These are phyloP conservation scores for Pseudomyrmex dendroicus DNA, from an alignment of 1,140 invertebrate genomes.

Conservation along the genomic window DNA sequence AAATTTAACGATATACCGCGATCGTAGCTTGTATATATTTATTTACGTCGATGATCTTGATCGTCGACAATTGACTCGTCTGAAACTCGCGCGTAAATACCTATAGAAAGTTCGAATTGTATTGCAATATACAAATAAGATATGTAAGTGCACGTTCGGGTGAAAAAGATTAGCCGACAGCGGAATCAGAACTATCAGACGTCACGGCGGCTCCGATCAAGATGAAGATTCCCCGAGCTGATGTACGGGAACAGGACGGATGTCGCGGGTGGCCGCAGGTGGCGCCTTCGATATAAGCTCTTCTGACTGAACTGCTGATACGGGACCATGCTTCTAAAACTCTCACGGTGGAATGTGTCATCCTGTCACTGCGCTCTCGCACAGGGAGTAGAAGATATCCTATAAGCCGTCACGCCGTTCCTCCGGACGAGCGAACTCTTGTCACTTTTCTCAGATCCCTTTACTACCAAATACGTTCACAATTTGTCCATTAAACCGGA, in stretches of 20 bases:
- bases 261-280: constrained; percentile 83
- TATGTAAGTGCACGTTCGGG: constrained; percentile 60
- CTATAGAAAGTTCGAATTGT: constrained; percentile 18
- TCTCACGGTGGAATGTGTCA: constrained; percentile 84
- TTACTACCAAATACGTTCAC: constrained; percentile 45
- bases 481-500: constrained; percentile 35
- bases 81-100: not conserved
- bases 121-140: constrained; percentile 23
- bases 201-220: constrained; percentile 78
- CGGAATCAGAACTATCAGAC: constrained; percentile 76
- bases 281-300: constrained; percentile 82
- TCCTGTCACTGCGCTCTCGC: constrained; percentile 83
- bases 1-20: not conserved
- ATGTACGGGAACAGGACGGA: constrained; percentile 75
- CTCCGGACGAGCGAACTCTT: constrained; percentile 62
- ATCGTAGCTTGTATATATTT: not conserved
- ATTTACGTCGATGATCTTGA: constrained; percentile 11
- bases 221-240: constrained; percentile 80
- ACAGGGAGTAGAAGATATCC: constrained; percentile 73
- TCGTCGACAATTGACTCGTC: not conserved
- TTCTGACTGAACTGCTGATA: constrained; percentile 79
- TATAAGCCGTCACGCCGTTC: constrained; percentile 76
- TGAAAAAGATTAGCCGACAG: constrained; percentile 71
- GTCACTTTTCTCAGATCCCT: constrained; percentile 32
- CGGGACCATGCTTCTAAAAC: constrained; percentile 79